These are phyloP conservation scores for Pleuronectes platessa DNA, from an alignment of 2,113 vertebrate genomes.

Conservation along the genomic window DNA sequence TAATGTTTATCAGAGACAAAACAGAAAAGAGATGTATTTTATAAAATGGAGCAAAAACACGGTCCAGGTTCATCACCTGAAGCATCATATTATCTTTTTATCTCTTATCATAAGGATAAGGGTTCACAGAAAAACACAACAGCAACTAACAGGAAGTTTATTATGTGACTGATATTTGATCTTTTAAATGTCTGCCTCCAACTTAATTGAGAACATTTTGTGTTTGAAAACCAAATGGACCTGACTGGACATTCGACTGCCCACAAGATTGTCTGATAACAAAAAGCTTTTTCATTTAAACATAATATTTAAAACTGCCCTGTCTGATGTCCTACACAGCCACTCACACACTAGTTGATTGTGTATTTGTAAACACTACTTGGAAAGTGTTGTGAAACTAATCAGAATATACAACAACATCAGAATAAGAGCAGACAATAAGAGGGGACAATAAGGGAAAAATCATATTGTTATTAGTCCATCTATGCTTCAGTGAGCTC, in stretches of 20 bases:
- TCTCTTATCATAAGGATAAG: too few relatives aligned
- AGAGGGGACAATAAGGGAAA: conserved; percentile 65
- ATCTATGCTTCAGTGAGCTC: conserved; percentile 74
- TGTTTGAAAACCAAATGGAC: background rate
- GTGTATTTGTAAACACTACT: conserved; percentile 48
- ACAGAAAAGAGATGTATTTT: background rate
- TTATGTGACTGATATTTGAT: background rate
- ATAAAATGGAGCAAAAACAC: background rate
- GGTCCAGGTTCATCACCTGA: background rate
- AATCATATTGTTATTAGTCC: conserved; percentile 69
- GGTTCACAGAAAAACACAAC: background rate
- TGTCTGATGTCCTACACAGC: conserved; percentile 6
- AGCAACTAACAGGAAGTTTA: background rate
- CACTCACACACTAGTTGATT: background rate
- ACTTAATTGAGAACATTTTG: too few relatives aligned
- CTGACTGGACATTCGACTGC: background rate
- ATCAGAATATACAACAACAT: conserved; percentile 57
- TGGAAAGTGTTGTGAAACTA: conserved; percentile 59
- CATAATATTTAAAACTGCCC: conserved; percentile 15
- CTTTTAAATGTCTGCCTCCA: background rate
- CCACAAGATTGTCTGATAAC: background rate
- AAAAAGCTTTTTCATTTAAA: conserved; percentile 22
- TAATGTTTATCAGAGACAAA: background rate
- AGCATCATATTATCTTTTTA: too few relatives aligned
- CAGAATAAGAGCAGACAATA: conserved; percentile 65